These are phyloP conservation scores for Stylophora pistillata DNA, from an alignment of 64 coral and sea anemone species.

Conservation along the genomic window DNA sequence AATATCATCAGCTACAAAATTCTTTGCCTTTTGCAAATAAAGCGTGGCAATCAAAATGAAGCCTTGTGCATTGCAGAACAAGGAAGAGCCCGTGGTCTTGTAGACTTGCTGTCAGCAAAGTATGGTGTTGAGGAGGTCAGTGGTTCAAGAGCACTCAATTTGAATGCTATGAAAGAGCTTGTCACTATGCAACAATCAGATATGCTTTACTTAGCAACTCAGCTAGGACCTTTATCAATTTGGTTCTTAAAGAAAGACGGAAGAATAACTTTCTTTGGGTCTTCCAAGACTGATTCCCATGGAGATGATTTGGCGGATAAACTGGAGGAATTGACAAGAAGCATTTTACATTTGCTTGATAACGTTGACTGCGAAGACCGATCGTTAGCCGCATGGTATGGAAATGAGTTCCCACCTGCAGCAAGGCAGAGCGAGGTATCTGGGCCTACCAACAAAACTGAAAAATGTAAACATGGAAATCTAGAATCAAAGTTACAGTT, in stretches of 20 bases:
- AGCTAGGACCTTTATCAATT: neutral
- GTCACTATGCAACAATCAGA: neutral
- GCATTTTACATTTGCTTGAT: neutral
- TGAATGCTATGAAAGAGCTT: neutral
- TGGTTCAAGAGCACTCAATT: neutral
- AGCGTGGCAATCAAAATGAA: neutral
- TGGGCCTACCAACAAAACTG: neutral
- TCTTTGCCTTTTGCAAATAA: neutral
- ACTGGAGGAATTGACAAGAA: neutral
- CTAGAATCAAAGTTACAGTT: neutral
- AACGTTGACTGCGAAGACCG: conserved; percentile 11
- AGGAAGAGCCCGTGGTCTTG: conserved; percentile 51
- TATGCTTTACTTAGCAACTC: conserved; percentile 5
- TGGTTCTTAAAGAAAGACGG: conserved; percentile 1
- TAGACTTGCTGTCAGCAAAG: neutral
- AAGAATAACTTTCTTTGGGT: neutral
- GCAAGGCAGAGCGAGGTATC: neutral
- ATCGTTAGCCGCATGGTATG: conserved; percentile 4
- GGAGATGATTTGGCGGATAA: neutral
- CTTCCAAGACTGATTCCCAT: neutral
- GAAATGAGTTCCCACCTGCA: neutral
- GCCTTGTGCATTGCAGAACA: conserved; percentile 36
- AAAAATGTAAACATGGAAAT: neutral
- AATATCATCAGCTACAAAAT: conserved; percentile 1
- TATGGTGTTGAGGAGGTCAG: conserved; percentile 12